Conservation (phyloP, 2,113 vertebrate genomes). For the Taxidea taxus region DNA sequence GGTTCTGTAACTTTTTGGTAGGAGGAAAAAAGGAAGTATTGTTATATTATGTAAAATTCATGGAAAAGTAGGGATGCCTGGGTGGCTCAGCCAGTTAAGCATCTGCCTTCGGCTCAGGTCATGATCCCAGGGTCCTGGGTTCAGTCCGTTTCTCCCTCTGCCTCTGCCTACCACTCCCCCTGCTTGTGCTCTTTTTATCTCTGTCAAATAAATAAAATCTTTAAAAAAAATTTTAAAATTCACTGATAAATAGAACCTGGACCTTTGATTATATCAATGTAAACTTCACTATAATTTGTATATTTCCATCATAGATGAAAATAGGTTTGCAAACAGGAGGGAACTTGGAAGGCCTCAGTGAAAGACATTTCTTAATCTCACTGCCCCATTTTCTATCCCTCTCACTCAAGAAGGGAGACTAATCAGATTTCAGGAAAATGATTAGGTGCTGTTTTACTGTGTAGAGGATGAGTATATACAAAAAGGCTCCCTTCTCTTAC, state of each 20-base stretch:
- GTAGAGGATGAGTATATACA: neutral
- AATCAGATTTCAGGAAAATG: neutral
- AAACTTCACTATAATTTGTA: neutral
- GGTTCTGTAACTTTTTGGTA: neutral
- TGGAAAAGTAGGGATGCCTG: neutral
- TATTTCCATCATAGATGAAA: neutral
- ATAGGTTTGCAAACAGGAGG: neutral
- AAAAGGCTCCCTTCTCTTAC: neutral
- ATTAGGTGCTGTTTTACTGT: neutral
- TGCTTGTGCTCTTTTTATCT: neutral
- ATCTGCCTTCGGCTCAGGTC: neutral
- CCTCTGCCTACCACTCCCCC: neutral
- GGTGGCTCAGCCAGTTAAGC: neutral
- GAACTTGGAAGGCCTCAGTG: neutral
- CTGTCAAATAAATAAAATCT: neutral
- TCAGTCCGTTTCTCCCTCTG: neutral
- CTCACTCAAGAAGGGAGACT: neutral
- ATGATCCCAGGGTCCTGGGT: neutral
- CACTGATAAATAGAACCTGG: neutral
- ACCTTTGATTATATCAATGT: neutral
- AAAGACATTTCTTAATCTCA: neutral
- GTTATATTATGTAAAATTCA: neutral
- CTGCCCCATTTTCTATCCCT: neutral
- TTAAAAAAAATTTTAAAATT: neutral
- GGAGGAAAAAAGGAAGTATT: neutral